phyloP scores from a whole-genome alignment of 2,888 invertebrate species.

The Lasioglossum calceatum region DNA sequence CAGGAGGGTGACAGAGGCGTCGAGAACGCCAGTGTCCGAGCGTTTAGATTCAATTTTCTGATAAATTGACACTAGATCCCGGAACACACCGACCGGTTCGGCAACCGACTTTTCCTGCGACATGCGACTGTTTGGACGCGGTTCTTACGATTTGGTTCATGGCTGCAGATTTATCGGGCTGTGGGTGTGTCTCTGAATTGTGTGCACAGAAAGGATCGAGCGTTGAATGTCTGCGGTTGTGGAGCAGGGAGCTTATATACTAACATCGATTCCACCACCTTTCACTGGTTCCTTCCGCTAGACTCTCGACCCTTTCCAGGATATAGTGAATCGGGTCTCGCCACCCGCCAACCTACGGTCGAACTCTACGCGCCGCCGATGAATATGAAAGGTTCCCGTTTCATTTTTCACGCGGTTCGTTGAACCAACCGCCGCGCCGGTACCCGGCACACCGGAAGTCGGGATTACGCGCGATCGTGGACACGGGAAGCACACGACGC shows the following conservation, averaged over 20 bases:
- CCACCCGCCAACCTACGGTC: conserved; percentile 33
- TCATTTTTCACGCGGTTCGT: conserved; percentile 55
- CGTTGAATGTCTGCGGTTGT: conserved; percentile 76
- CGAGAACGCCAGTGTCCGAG: neutral
- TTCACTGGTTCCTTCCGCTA: conserved; percentile 76
- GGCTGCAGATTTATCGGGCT: conserved; percentile 44
- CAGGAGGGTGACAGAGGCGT: neutral
- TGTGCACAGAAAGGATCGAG: conserved; percentile 58
- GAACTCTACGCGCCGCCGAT: conserved; percentile 30
- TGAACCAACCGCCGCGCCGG: conserved; percentile 43
- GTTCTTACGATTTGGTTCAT: conserved; percentile 78
- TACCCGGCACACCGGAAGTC: conserved; percentile 38
- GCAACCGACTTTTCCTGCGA: neutral
- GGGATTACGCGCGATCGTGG: conserved; percentile 47
- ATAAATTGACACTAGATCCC: conserved; percentile 3
- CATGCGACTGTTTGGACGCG: neutral
- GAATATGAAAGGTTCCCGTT: conserved; percentile 62
- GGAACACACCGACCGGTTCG: neutral
- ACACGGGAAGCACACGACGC: conserved; percentile 10
- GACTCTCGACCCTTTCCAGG: conserved; percentile 73
- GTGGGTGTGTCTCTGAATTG: conserved; percentile 45
- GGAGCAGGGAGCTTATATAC: conserved; percentile 80
- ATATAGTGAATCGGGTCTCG: conserved; percentile 40
- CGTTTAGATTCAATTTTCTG: conserved; percentile 18
- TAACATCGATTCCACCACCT: conserved; percentile 81